phyloP scores from a whole-genome alignment of 2,797 vertebrate genomes.

The Basileuterus tristriatus region DNA sequence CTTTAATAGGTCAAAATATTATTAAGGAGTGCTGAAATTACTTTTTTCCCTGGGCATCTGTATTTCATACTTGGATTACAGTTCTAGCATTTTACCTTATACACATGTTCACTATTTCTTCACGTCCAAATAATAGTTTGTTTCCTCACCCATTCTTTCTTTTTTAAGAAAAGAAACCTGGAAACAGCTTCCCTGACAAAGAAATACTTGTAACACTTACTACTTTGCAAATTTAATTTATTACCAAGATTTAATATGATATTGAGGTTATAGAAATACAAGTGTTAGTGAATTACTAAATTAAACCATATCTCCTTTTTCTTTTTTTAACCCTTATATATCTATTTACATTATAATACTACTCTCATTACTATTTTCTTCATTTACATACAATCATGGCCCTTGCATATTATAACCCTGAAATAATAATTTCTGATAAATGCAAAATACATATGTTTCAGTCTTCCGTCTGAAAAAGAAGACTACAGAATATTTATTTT shows the following conservation, averaged over 20 bases:
- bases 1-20: background rate
- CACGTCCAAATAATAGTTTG: background rate
- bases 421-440: background rate
- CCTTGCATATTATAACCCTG: background rate
- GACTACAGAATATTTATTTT: background rate
- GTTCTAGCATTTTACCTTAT: background rate
- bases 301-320: background rate
- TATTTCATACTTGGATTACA: background rate
- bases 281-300: background rate
- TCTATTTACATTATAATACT: background rate
- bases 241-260: background rate
- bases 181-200: background rate
- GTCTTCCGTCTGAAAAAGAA: background rate
- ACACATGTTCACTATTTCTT: background rate
- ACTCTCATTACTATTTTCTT: background rate
- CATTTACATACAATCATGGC: background rate
- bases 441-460: background rate
- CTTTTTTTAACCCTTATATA: background rate
- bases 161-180: background rate
- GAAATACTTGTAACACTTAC: background rate
- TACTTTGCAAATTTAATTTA: background rate
- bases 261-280: background rate
- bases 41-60: background rate
- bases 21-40: background rate
- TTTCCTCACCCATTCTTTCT: background rate